Evolutionary conservation across 2,797 vertebrate species (phyloP).

Genomic region (Aphelocoma californica): DNA sequence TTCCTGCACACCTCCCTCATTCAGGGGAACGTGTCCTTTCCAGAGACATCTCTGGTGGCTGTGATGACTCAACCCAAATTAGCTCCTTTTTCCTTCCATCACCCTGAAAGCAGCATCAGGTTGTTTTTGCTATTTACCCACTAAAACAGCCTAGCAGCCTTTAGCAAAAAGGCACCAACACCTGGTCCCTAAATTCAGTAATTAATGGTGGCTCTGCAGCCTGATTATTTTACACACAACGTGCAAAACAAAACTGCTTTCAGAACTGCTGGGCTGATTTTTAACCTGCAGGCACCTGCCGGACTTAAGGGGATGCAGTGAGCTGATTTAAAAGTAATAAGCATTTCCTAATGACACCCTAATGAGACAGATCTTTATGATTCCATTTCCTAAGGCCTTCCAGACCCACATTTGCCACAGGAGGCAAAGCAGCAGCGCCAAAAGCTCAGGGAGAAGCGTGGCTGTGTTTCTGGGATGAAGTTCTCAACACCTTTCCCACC

Average conservation of each 20-base stretch:
- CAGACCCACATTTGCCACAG: neutral
- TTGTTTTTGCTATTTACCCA: neutral
- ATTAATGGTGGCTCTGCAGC: neutral
- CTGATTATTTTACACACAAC: neutral
- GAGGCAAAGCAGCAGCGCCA: neutral
- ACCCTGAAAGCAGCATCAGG: neutral
- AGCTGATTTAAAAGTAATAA: neutral
- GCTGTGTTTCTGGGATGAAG: neutral
- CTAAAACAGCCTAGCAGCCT: neutral
- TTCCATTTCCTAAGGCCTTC: neutral
- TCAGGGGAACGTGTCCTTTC: neutral
- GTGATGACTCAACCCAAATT: neutral
- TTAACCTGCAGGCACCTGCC: neutral
- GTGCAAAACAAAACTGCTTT: neutral
- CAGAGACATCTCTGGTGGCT: neutral
- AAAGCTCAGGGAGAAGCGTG: rapidly evolving
- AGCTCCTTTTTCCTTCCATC: neutral
- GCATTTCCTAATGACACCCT: neutral
- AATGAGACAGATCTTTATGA: neutral
- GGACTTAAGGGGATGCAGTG: too few species aligned
- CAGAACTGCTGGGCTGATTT: neutral
- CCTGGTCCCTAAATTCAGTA: neutral
- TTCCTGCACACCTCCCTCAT: neutral
- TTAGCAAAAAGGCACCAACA: neutral
- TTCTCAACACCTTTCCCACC: neutral